Evolutionary conservation across 2,797 vertebrate species (phyloP).

Genomic region (Girardinus metallicus): DNA sequence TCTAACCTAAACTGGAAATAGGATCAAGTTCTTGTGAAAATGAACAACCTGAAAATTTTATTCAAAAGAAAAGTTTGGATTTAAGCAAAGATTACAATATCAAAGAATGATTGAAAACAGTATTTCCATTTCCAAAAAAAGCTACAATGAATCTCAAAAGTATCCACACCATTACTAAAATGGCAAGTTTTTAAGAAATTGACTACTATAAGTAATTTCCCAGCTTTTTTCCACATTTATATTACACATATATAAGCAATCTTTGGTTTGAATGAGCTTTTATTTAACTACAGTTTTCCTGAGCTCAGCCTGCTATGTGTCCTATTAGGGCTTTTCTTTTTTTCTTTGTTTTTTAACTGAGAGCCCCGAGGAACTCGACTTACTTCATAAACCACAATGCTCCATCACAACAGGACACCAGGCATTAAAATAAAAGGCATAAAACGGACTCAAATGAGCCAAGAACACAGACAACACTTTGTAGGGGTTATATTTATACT

Average conservation of each 20-base stretch:
- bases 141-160: not conserved
- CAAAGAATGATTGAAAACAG: not conserved
- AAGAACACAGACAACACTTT: constrained; percentile 21
- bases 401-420: constrained; percentile 12
- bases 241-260: no score
- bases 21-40: not conserved
- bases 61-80: constrained; percentile 2
- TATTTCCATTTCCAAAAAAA: not conserved
- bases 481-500: constrained; percentile 18
- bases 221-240: no score
- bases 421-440: constrained; percentile 3
- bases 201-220: no score
- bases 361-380: constrained; percentile 15
- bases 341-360: constrained; percentile 11
- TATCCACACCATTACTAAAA: not conserved
- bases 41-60: not conserved
- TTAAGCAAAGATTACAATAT: not conserved
- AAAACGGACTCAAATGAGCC: constrained; percentile 22
- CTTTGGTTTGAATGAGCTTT: no score
- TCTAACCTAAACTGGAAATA: not conserved
- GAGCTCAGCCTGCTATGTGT: no score
- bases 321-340: no score
- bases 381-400: constrained; percentile 29
- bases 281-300: not conserved
- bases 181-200: not conserved